A percentile compares a stretch with the other conserved stretches of the same genome.
These are phyloP conservation scores for Coptodon rendalli DNA, from an alignment of 2,113 vertebrate genomes.

Conservation along the genomic window DNA sequence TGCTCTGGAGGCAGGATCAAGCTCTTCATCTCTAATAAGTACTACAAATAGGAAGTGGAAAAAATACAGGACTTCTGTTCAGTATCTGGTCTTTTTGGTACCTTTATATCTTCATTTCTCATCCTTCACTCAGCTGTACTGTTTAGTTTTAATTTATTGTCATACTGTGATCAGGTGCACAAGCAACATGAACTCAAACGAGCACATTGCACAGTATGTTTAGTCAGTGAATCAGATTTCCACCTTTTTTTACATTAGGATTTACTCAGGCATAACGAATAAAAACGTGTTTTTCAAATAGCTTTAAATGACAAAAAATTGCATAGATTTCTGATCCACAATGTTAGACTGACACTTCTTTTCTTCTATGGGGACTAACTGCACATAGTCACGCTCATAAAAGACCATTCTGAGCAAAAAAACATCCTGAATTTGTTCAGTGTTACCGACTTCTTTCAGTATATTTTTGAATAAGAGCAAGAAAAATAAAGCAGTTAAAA, in stretches of 20 bases:
- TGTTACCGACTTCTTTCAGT: not conserved
- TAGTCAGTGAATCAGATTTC: not conserved
- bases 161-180: not conserved
- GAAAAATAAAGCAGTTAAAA: not conserved
- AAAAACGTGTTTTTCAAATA: not conserved
- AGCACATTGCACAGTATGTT: not conserved
- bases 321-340: not conserved
- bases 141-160: fast-evolving
- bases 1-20: conserved; percentile 97
- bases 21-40: conserved; percentile 99
- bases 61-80: not conserved
- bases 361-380: not conserved
- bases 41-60: conserved; percentile 68
- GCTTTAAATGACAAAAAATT: not conserved
- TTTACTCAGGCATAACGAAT: not conserved
- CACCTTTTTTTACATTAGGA: not conserved
- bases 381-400: fast-evolving
- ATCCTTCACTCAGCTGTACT: not conserved
- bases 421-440: not conserved
- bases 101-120: not conserved
- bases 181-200: not conserved
- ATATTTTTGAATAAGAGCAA: not conserved
- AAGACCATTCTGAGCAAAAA: not conserved
- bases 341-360: not conserved
- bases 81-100: not conserved